A percentile compares a stretch with the other conserved stretches of the same genome.
Conservation (phyloP, 92 coral and sea anemone genomes). For the Porites lobata region DNA sequence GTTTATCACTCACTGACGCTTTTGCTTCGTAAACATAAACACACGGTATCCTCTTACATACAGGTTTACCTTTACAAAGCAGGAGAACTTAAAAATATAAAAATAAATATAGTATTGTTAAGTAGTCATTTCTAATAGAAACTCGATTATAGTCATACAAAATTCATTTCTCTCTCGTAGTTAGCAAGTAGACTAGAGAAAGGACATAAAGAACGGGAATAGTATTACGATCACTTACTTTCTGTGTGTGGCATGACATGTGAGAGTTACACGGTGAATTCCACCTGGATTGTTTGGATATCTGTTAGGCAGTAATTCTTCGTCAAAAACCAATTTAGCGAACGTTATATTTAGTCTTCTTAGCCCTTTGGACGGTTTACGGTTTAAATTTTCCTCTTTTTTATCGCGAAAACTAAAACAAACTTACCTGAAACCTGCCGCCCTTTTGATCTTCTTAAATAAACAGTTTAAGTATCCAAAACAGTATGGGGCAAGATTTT, state of each 20-base stretch:
- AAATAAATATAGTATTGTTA: not conserved
- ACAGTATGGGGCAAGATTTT: not conserved
- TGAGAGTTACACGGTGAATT: no score
- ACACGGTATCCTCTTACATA: no score
- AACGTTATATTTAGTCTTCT: not conserved
- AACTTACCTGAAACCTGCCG: constrained; percentile 36
- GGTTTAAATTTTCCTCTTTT: not conserved
- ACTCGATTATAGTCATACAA: not conserved
- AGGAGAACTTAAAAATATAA: not conserved
- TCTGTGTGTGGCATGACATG: not conserved
- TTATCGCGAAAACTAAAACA: not conserved
- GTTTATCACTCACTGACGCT: no score
- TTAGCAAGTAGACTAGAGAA: not conserved
- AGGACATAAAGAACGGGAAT: not conserved
- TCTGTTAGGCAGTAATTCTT: not conserved
- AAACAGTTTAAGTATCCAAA: constrained; percentile 18
- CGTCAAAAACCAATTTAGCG: not conserved
- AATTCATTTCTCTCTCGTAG: not conserved
- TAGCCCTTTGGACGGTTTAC: not conserved
- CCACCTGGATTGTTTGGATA: not conserved
- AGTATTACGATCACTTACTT: not conserved
- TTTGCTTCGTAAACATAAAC: no score
- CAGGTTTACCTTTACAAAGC: no score
- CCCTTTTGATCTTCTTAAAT: constrained; percentile 26
- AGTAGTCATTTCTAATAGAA: not conserved